Conservation (phyloP, 2,113 vertebrate species). For the Spea multiplicata region DNA sequence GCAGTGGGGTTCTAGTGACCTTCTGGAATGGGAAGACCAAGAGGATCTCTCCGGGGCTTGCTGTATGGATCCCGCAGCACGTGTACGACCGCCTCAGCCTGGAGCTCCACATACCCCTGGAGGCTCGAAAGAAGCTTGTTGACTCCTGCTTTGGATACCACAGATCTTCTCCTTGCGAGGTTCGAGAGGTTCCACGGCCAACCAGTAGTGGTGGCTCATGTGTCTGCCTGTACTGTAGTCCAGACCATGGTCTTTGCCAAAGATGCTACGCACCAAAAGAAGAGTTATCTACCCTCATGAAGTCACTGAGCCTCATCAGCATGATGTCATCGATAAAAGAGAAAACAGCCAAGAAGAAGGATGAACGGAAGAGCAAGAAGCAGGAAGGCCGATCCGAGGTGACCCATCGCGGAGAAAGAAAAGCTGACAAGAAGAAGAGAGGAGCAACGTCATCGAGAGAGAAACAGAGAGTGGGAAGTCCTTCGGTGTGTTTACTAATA, state of each 20-base stretch:
- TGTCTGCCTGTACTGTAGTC: conserved; percentile 17
- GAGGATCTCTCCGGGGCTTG: conserved; percentile 52
- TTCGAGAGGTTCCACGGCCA: not conserved
- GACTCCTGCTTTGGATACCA: conserved; percentile 56
- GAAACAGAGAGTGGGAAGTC: no score
- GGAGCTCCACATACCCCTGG: conserved; percentile 63
- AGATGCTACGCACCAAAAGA: conserved; percentile 35
- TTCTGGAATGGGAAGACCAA: conserved; percentile 67
- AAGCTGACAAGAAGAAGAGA: conserved; percentile 8
- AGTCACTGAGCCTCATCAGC: not conserved
- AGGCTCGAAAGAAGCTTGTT: conserved; percentile 59
- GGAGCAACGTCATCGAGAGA: no score
- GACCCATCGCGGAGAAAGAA: conserved; percentile 23
- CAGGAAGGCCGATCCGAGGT: conserved; percentile 22
- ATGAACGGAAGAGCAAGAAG: conserved; percentile 45
- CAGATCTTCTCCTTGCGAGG: conserved; percentile 50
- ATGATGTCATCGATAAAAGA: conserved; percentile 10
- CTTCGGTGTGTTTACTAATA: no score
- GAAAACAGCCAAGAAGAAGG: conserved; percentile 48
- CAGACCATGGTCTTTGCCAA: rapidly evolving
- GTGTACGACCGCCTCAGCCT: conserved; percentile 56
- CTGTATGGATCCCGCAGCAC: conserved; percentile 52
- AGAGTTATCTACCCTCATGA: not conserved
- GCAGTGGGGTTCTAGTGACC: conserved; percentile 54
- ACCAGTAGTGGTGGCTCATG: not conserved